Conservation (phyloP, 2,888 invertebrate species). For the Pediacus dermestoides region DNA sequence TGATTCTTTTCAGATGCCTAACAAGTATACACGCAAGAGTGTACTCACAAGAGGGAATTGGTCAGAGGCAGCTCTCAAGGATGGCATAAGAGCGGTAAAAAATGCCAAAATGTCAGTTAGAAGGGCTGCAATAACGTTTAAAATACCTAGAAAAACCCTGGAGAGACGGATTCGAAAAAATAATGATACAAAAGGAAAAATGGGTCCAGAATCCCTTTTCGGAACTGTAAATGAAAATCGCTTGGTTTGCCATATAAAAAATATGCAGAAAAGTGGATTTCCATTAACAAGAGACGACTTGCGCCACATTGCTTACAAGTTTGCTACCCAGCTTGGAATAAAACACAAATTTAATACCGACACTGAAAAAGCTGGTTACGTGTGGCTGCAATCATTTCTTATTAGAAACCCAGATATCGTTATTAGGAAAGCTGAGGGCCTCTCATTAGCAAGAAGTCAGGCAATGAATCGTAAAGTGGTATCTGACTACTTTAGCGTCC, state of each 20-base stretch:
- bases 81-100: no score
- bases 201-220: conserved; percentile 2
- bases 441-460: conserved; percentile 14
- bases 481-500: background rate
- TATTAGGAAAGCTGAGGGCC: conserved; percentile 13
- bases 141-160: background rate
- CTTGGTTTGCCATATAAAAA: conserved; percentile 13
- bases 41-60: no score
- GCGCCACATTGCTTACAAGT: background rate
- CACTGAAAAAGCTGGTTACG: conserved; percentile 1
- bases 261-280: conserved; percentile 4
- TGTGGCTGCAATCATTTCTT: conserved; percentile 12
- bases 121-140: no score
- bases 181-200: background rate
- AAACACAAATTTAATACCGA: background rate
- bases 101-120: no score
- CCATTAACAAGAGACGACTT: background rate
- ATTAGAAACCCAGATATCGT: conserved; percentile 7
- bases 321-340: background rate
- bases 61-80: no score
- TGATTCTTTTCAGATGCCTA: no score
- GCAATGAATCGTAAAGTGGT: conserved; percentile 11
- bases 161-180: background rate
- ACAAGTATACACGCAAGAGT: no score
- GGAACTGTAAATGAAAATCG: conserved; percentile 14